Conservation (phyloP, 2,888 invertebrate genomes). For the Invenusta paracnida region DNA sequence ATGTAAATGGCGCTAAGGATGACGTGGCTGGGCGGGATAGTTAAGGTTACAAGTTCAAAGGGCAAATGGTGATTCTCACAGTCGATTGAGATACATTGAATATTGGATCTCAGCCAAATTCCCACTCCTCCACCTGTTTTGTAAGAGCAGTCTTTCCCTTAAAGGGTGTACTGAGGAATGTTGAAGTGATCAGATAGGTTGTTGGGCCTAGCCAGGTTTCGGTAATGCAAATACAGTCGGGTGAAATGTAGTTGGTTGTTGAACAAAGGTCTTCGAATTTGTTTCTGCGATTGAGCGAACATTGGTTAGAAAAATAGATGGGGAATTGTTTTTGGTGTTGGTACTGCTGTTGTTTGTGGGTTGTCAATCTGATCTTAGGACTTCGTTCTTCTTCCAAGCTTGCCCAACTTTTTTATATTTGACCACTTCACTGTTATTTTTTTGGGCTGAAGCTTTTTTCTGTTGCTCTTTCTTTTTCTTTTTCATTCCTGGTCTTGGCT, state of each 20-base stretch:
- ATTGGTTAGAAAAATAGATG: background rate
- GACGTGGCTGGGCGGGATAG: background rate
- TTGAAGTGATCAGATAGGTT: background rate
- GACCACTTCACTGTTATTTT: background rate
- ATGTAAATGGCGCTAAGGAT: background rate
- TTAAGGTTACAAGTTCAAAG: background rate
- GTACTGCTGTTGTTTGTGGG: background rate
- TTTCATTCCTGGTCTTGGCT: background rate
- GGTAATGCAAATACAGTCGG: background rate
- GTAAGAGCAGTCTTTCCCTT: background rate
- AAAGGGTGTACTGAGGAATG: background rate
- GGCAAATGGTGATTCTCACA: background rate
- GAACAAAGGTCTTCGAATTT: background rate
- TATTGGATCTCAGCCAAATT: background rate
- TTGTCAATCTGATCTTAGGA: background rate
- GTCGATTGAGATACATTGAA: too few relatives aligned
- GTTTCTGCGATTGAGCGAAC: background rate
- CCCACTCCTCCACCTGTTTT: background rate
- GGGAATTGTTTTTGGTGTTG: background rate
- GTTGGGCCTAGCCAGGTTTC: background rate
- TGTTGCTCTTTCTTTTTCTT: background rate
- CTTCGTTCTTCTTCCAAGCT: background rate
- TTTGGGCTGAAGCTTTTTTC: background rate
- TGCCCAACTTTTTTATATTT: background rate
- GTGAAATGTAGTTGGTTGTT: background rate